phyloP scores from a whole-genome alignment of 2,113 vertebrate genomes.

The Onychostoma macrolepis region DNA sequence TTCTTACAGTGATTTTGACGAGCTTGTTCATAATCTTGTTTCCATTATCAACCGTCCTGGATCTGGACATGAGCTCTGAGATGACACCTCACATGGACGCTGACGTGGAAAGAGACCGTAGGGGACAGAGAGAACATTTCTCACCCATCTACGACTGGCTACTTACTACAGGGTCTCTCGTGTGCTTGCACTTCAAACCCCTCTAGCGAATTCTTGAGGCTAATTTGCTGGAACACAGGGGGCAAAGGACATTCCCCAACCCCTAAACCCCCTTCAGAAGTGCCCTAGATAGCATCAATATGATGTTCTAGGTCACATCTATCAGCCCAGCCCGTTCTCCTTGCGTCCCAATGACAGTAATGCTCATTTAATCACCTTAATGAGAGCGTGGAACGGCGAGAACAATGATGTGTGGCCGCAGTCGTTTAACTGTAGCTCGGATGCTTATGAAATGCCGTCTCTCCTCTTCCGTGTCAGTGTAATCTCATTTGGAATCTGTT shows the following conservation, averaged over 20 bases:
- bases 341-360: slow-evolving; percentile 30
- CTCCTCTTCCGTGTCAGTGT: slow-evolving; percentile 35
- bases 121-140: background rate
- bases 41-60: background rate
- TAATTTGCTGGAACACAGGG: background rate
- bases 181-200: background rate
- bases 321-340: background rate
- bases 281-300: slow-evolving; percentile 3
- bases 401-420: slow-evolving; percentile 36
- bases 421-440: slow-evolving; percentile 23
- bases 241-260: background rate
- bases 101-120: background rate
- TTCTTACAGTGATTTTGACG: background rate
- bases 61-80: background rate
- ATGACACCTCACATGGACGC: background rate
- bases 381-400: slow-evolving; percentile 27
- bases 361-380: slow-evolving; percentile 41
- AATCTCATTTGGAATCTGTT: slow-evolving; percentile 40
- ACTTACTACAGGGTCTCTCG: background rate
- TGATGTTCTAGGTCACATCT: slow-evolving; percentile 17
- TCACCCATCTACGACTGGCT: background rate
- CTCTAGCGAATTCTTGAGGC: background rate
- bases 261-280: background rate
- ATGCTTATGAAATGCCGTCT: slow-evolving; percentile 30
- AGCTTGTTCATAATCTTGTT: background rate